phyloP scores from a whole-genome alignment of 2,888 invertebrate species.

The Rhodophaea formosa region DNA sequence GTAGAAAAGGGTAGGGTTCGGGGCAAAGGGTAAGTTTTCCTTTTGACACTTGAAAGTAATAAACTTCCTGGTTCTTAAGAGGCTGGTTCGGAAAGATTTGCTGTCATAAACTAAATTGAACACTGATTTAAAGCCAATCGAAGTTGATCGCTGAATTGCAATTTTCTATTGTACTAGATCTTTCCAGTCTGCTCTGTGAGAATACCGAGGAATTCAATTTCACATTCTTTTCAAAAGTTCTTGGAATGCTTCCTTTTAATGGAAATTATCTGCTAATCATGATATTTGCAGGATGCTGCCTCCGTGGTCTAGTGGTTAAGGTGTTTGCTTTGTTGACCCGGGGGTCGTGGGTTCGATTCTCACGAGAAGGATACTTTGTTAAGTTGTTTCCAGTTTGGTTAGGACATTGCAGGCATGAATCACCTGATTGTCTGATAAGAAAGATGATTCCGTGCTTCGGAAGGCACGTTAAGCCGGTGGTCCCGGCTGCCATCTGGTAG shows the following conservation, averaged over 20 bases:
- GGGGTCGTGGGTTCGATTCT: too few species aligned
- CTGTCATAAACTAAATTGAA: constrained; percentile 10
- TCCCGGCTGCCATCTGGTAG: too few species aligned
- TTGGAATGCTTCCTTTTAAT: neutral
- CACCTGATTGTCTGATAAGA: too few species aligned
- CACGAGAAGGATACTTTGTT: too few species aligned
- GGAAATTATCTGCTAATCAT: neutral
- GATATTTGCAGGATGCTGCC: neutral
- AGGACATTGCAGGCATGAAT: too few species aligned
- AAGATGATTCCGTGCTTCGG: too few species aligned
- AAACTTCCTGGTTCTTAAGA: constrained; percentile 8
- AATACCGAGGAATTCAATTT: constrained; percentile 2
- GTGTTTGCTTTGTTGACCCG: too few species aligned
- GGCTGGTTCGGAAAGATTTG: neutral
- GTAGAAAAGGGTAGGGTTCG: neutral
- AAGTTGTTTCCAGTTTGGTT: too few species aligned
- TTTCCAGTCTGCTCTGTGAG: constrained; percentile 6
- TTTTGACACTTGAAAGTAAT: constrained; percentile 13
- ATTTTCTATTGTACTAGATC: constrained; percentile 11
- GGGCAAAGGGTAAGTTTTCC: constrained; percentile 1
- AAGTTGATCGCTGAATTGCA: constrained; percentile 19
- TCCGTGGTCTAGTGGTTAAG: too few species aligned
- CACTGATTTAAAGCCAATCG: constrained; percentile 22
- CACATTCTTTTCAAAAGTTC: constrained; percentile 5
- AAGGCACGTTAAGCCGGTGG: too few species aligned